Evolutionary conservation across 2,797 vertebrate species (phyloP), one percentile per base, ranked within the genome.

Genomic region (Tachyglossus aculeatus): DNA sequence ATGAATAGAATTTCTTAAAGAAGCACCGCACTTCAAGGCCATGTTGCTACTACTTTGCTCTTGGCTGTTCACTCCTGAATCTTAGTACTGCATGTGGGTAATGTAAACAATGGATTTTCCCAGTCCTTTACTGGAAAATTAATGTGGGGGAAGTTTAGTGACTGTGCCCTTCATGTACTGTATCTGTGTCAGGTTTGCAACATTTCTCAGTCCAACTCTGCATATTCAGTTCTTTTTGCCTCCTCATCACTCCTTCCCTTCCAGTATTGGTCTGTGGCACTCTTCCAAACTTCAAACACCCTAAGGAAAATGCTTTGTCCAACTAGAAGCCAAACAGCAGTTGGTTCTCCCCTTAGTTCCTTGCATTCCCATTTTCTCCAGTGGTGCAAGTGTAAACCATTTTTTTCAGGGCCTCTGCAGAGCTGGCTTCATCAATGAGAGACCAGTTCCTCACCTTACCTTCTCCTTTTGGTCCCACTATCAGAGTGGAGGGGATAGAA

Each of bases 1-100:
- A 67, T 50, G 60, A 54, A 50, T 11, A 50, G 38, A 66, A 47
- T 66, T 76, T 31, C 59, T 69, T 27, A 25, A 58, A 57, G 2
- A 31, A 1, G 70, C 15, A 67, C 37, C 43, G 73, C 48, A 32
- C 60, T 70, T 65, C 24, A 33, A 64, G 38, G 32, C 14, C 55
- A 34, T 57, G 14, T 53, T 56, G 34, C 34, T 37, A 41, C 53
- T 38, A 27, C 41, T 27, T 25, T 71, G 48, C 32, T 53, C 34
- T 21, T 70, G 34, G 50, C 22, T 22, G 43, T 56, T 39, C 32
- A 16, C n/a, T 57, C 38, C 25, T 66, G 45, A 32, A 21, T 9
- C 45, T 43, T 29, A 4, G 21, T 57, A 67, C 27, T 48, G 51
- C 15, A 75, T 45, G 27, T 44, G 18, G 55, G 39, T 56, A 67